phyloP scores from a whole-genome alignment of 1,140 invertebrate genomes.

The Tetranychus urticae region DNA sequence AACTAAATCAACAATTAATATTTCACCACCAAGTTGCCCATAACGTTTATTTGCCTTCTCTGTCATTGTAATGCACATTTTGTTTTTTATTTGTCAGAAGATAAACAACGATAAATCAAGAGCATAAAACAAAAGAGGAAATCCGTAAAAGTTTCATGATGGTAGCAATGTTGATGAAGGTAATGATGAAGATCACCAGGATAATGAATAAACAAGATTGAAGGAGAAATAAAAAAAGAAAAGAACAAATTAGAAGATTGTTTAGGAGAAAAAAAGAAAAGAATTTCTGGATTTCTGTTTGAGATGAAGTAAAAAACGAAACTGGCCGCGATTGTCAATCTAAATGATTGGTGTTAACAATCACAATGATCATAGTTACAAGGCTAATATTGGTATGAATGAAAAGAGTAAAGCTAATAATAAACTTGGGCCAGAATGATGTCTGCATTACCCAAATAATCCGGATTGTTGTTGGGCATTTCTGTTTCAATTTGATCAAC shows the following conservation, averaged over 20 bases:
- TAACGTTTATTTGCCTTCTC: constrained; percentile 37
- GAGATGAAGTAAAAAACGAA: not conserved
- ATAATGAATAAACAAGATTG: too few species aligned
- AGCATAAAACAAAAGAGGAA: too few species aligned
- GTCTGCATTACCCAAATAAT: too few species aligned
- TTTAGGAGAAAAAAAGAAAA: not conserved
- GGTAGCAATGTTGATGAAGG: not conserved
- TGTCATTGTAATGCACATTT: constrained; percentile 4
- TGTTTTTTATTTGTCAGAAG: not conserved
- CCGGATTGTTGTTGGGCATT: not conserved
- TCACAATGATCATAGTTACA: too few species aligned
- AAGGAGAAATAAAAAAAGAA: not conserved
- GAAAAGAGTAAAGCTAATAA: too few species aligned
- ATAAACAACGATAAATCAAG: too few species aligned
- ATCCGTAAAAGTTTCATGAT: not conserved
- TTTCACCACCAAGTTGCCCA: constrained; percentile 38
- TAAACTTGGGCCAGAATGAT: too few species aligned
- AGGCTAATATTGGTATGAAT: too few species aligned
- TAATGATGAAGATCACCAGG: too few species aligned
- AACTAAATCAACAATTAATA: constrained; percentile 38
- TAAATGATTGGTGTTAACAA: too few species aligned
- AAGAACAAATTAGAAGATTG: not conserved
- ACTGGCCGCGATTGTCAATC: too few species aligned
- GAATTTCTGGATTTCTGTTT: not conserved
- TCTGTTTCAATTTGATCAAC: not conserved